These are phyloP conservation scores for Eciton burchellii DNA, from an alignment of 1,140 invertebrate genomes.

Conservation along the genomic window DNA sequence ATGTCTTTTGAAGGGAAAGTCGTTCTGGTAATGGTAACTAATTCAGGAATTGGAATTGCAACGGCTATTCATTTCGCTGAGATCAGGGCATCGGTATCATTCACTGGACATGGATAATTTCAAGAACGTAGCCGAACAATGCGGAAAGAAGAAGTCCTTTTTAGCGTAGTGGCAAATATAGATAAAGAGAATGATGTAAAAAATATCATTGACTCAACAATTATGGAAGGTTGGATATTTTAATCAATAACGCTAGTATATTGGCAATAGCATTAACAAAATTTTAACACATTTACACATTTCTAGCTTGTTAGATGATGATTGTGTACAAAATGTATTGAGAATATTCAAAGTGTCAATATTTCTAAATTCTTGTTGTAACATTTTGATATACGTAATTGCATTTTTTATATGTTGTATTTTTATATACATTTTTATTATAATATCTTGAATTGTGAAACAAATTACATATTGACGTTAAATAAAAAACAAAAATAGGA, in stretches of 20 bases:
- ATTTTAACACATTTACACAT: too few relatives aligned
- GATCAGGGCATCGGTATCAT: slow-evolving; percentile 88
- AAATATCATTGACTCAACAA: slow-evolving; percentile 89
- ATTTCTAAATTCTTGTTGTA: too few relatives aligned
- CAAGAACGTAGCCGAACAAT: slow-evolving; percentile 88
- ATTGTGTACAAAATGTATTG: too few relatives aligned
- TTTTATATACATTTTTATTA: too few relatives aligned
- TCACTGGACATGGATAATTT: slow-evolving; percentile 91
- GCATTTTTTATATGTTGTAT: too few relatives aligned
- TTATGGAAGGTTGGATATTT: slow-evolving; percentile 91
- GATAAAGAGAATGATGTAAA: slow-evolving; percentile 91
- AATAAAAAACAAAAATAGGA: too few relatives aligned
- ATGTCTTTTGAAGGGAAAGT: slow-evolving; percentile 90
- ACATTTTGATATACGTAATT: too few relatives aligned
- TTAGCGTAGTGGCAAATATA: slow-evolving; percentile 89
- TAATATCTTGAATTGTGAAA: too few relatives aligned
- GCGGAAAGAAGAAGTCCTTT: slow-evolving; percentile 86
- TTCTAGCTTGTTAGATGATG: too few relatives aligned
- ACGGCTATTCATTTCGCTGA: slow-evolving; percentile 91
- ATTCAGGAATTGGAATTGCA: slow-evolving; percentile 94
- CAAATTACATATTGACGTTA: too few relatives aligned
- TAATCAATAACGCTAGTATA: slow-evolving; percentile 96
- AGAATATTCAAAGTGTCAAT: too few relatives aligned
- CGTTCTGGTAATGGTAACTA: slow-evolving; percentile 91
- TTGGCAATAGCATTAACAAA: too few relatives aligned